Conservation (phyloP, 2,113 vertebrate species). For the Galeopterus variegatus region DNA sequence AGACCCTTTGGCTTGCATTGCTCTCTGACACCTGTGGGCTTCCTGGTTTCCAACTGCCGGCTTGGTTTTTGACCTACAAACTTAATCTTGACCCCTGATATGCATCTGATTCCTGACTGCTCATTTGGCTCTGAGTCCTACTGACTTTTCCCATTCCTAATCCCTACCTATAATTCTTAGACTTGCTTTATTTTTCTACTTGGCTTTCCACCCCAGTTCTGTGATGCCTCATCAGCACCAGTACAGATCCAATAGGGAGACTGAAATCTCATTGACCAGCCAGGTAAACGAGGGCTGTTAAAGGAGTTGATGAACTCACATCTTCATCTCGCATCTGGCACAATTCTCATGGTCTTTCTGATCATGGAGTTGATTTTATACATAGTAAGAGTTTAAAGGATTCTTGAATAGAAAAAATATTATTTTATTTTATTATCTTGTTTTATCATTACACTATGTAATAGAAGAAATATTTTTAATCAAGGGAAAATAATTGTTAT, state of each 20-base stretch:
- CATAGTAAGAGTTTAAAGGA: background rate
- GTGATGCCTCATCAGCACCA: background rate
- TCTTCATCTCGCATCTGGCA: background rate
- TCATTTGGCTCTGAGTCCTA: background rate
- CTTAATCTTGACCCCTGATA: conserved; percentile 25
- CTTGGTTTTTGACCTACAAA: background rate
- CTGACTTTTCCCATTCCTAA: background rate
- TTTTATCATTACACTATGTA: too few species aligned
- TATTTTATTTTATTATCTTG: background rate
- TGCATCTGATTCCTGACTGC: background rate
- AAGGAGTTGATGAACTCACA: background rate
- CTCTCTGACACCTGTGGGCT: background rate
- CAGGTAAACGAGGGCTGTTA: background rate
- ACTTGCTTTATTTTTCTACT: conserved; percentile 19
- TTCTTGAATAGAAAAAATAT: conserved; percentile 15
- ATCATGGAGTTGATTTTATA: conserved; percentile 37
- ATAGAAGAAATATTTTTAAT: conserved; percentile 58
- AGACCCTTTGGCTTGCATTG: background rate
- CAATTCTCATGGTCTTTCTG: background rate
- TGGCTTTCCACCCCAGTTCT: background rate
- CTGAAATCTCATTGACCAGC: background rate
- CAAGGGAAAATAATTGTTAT: background rate
- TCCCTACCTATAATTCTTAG: background rate
- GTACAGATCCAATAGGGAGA: background rate
- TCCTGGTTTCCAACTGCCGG: background rate